Base-by-base conservation (phyloP, 2,888 invertebrate genomes). In the Eristalinus sepulchralis region DNA sequence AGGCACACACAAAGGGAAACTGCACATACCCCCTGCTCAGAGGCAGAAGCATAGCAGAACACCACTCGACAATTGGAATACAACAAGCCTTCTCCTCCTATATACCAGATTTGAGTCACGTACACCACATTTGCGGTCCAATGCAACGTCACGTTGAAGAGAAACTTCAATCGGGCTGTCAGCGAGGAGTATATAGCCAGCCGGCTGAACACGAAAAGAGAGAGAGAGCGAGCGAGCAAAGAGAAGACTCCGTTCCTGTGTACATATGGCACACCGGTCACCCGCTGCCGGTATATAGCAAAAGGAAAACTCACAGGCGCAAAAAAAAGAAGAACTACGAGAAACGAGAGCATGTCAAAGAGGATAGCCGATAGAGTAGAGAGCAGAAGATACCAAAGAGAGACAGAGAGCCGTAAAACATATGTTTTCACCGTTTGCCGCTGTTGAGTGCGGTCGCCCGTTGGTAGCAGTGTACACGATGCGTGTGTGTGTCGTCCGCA, bases 61-160 rank as follows among this genome's bases (percentile, higher is more conserved):
- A 75, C 64, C 64, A 71, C 60, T 60, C 33, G 27, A 27, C 62
- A 34, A 33, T 33, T 27, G 57, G 57, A 39, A 27, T 33, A 24
- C 66, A 76, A 76, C 39, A 66, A 76, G 59, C 33, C 59, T 76
- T 75, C 24, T 6, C 22, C 57, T 57, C 57, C 57, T 81, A 86
- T 79, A 79, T 76, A 83, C 86, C 34, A 79, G 83, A 75, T 86
- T 86, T 86, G 83, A 86, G 86, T 86, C 86, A 86, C 86, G 86
- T 86, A 86, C 78, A 86, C 86, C 86, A 83, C 86, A 86, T 86
- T 86, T 83, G 83, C 75, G 86, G 83, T 86, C 70, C 78, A 81
- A 70, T 36, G 17, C 24, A 31, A 76, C 81, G 66, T 80, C 66
- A 71, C 53, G 53, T 33, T 72, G 72, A 86, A 86, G 85, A 86